phyloP scores from a whole-genome alignment of 2,113 vertebrate species.

The Heptranchias perlo region DNA sequence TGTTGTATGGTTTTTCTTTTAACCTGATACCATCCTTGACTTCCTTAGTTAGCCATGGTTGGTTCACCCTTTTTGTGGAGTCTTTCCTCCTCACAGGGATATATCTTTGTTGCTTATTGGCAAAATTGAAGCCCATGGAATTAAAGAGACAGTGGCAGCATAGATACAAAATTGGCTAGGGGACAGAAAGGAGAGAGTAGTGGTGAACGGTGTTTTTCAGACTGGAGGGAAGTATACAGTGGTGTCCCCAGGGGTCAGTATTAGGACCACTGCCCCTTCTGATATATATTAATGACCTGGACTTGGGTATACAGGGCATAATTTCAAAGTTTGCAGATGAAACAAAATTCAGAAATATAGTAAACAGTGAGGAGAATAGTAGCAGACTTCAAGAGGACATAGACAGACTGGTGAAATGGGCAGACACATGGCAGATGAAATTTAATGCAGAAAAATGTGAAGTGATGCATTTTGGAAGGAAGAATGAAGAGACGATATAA shows the following conservation, averaged over 20 bases:
- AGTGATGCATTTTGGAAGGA: no score
- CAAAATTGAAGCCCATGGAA: background rate
- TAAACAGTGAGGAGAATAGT: background rate
- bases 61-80: no score
- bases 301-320: background rate
- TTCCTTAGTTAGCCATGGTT: no score
- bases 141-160: background rate
- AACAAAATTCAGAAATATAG: background rate
- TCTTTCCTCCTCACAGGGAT: no score
- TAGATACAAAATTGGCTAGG: background rate
- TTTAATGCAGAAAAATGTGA: no score
- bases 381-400: background rate
- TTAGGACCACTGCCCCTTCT: background rate
- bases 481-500: no score
- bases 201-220: background rate
- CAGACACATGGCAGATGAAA: background rate
- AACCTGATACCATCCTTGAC: no score
- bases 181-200: background rate
- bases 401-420: background rate
- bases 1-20: no score
- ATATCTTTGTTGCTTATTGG: no score
- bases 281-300: background rate
- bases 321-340: background rate
- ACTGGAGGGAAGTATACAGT: background rate
- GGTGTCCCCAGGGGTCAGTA: background rate